These are phyloP conservation scores for Emmelina monodactyla DNA, from an alignment of 2,888 invertebrate species.

Conservation along the genomic window DNA sequence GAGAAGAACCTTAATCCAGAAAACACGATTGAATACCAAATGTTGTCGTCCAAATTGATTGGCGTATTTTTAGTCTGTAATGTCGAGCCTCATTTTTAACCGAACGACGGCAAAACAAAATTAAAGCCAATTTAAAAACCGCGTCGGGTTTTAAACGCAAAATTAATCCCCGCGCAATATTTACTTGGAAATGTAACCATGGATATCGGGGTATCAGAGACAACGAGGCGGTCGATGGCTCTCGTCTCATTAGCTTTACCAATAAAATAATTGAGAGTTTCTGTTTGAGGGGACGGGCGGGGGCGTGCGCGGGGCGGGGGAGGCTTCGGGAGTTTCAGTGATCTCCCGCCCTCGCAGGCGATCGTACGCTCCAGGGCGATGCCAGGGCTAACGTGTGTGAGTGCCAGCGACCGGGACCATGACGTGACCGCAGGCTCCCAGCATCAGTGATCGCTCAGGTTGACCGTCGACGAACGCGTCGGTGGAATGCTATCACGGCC, in stretches of 20 bases:
- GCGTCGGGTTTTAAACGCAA: neutral
- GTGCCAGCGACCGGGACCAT: constrained; percentile 13
- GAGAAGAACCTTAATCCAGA: too few relatives aligned
- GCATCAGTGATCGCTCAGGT: constrained; percentile 20
- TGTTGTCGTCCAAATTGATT: too few relatives aligned
- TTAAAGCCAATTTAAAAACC: neutral
- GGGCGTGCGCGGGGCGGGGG: constrained; percentile 24
- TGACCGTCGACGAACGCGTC: neutral
- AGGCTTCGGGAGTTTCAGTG: constrained; percentile 43
- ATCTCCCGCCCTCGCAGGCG: constrained; percentile 50
- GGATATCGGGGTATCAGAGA: too few relatives aligned
- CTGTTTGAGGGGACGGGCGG: constrained; percentile 31
- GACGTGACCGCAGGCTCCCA: constrained; percentile 4
- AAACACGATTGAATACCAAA: too few relatives aligned
- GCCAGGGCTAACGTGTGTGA: constrained; percentile 7
- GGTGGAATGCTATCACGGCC: neutral
- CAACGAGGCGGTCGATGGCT: constrained; percentile 37
- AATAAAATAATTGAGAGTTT: constrained; percentile 65
- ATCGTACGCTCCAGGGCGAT: constrained; percentile 26
- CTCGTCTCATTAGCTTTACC: constrained; percentile 61
- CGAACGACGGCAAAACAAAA: too few relatives aligned
- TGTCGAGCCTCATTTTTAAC: too few relatives aligned
- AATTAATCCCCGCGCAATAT: constrained; percentile 6
- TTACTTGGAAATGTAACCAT: constrained; percentile 25
- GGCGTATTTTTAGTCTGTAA: too few relatives aligned